phyloP scores from a whole-genome alignment of 2,797 vertebrate genomes.

The Margarornis squamiger region DNA sequence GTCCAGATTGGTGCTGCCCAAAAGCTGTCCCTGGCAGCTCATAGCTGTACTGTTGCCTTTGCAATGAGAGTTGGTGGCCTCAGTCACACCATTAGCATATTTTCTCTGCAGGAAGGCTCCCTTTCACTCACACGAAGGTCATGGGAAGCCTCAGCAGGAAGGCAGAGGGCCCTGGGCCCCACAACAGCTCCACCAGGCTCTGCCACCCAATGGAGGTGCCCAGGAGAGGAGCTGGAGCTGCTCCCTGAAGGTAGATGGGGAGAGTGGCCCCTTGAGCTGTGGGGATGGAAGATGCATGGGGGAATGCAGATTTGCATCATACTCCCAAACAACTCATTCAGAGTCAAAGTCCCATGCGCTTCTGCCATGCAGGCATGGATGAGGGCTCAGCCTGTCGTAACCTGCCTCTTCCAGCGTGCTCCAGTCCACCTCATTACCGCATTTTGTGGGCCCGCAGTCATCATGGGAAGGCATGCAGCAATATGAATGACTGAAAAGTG shows the following conservation, averaged over 20 bases:
- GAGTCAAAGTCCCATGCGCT: accelerated
- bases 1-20: not conserved
- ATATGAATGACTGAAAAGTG: not conserved
- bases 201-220: not conserved
- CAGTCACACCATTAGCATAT: not conserved
- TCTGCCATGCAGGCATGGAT: not conserved
- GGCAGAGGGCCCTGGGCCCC: not conserved
- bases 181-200: not conserved
- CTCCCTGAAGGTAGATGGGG: accelerated
- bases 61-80: not conserved
- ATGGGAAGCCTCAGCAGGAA: not conserved
- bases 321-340: not conserved
- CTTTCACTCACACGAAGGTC: not conserved
- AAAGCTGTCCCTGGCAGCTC: constrained; percentile 1
- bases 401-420: not conserved
- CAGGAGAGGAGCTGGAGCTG: not conserved
- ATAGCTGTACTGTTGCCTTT: not conserved
- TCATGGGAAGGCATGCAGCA: not conserved
- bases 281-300: accelerated
- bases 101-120: not conserved
- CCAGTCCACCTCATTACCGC: not conserved
- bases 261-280: not conserved
- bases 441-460: not conserved
- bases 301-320: not conserved
- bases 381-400: not conserved